Evolutionary conservation across 1,140 invertebrate species (phyloP), one percentile per base, ranked within the genome.

Genomic region (Brachionus sp.): DNA sequence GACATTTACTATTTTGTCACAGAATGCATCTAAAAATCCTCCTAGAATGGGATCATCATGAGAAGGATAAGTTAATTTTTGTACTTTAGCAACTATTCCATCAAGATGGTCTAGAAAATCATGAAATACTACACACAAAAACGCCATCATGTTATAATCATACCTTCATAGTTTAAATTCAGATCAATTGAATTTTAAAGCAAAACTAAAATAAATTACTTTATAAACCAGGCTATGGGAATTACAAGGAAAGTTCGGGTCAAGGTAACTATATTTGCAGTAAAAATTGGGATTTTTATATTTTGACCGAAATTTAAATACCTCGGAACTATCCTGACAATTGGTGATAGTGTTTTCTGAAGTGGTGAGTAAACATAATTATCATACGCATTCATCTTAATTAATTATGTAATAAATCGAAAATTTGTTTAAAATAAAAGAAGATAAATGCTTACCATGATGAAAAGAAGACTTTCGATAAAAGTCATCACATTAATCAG

Each of bases 1-100:
- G 9, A 87, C 86, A 83, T 87, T 87, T 3, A 88, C 87, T 66
- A 88, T 87, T 86, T 87, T 87, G 77, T 87, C 86, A 85, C 86
- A 87, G 53, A 87, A 86, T 1, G 86, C 86, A 80, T 87, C 86
- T 85, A 87, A 86, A 83, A 87, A 87, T 5, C 86, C 86, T 0
- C 86, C 86, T 33, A 87, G 77, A 13, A 86, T 62, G 35, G 86
- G 86, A 64, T 87, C 86, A 68, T 87, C 86, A 25, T 86, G 82
- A 6, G 84, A 83, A 16, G 57, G 33, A 83, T 85, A 85, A n/a
- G 84, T 84, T 42, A 84, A 64, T 57, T 83, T 84, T n/a, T 87
- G 86, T 37, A 85, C 86, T 77, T 86, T 86, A 35, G 86, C 86
- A 1, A 87, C 86, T 35, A 87, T 86, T n/a, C 86, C 86, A 83